Conservation (phyloP, 2,888 invertebrate species). For the Epinotia demarniana region DNA sequence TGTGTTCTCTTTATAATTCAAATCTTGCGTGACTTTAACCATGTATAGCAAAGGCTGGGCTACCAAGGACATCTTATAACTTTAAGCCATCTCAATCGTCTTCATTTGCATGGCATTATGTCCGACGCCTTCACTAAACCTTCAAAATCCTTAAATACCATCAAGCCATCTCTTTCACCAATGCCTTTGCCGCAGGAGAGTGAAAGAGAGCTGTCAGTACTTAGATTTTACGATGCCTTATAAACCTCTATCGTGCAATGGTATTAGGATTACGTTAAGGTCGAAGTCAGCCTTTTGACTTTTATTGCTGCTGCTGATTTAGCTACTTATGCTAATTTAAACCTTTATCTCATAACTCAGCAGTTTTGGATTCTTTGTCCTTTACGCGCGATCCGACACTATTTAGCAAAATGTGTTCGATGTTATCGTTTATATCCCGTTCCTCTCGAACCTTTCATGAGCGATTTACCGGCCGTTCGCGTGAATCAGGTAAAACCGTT, state of each 20-base stretch:
- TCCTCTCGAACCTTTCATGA: no score
- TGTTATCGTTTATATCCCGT: no score
- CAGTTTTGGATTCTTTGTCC: no score
- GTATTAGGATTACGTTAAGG: background rate
- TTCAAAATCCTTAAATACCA: constrained; percentile 19
- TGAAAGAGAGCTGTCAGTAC: background rate
- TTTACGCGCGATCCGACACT: no score
- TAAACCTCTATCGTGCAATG: constrained; percentile 1
- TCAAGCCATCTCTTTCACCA: constrained; percentile 3
- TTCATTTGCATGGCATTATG: constrained; percentile 25
- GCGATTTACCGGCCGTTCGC: no score
- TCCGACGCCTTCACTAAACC: constrained; percentile 7
- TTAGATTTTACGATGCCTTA: background rate
- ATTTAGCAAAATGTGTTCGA: no score
- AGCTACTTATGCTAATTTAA: no score
- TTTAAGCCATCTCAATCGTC: background rate
- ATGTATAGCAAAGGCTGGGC: no score
- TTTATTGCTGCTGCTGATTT: background rate
- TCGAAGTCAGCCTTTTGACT: background rate
- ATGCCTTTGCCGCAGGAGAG: background rate
- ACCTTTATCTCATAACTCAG: no score
- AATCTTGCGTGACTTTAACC: no score
- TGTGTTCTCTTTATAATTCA: no score
- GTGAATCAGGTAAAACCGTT: no score
- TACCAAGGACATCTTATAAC: background rate